Percentiles rank a stretch among this genome's conserved stretches.
These are phyloP conservation scores for Harmothoe impar DNA, from an alignment of 2,888 invertebrate species.

Conservation along the genomic window DNA sequence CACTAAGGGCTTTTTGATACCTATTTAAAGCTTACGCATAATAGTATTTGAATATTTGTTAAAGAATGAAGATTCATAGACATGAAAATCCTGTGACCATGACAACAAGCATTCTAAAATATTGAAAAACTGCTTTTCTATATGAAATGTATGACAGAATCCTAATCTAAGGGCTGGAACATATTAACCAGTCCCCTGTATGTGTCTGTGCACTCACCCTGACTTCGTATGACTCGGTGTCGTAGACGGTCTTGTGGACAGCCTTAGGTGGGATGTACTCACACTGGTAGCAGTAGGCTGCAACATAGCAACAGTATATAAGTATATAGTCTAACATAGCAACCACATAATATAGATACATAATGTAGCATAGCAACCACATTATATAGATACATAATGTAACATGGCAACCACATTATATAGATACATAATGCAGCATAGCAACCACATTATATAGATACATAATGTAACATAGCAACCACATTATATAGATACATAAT, in stretches of 20 bases:
- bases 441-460: background rate
- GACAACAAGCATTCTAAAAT: too few species aligned
- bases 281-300: constrained; percentile 54
- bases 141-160: too few species aligned
- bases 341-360: background rate
- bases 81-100: too few species aligned
- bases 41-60: too few species aligned
- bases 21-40: too few species aligned
- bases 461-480: too few species aligned
- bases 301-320: background rate
- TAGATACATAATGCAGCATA: background rate
- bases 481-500: too few species aligned
- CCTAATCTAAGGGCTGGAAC: too few species aligned
- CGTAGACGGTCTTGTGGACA: constrained; percentile 31
- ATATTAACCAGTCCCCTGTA: too few species aligned
- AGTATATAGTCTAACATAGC: background rate
- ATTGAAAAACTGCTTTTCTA: too few species aligned
- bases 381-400: background rate
- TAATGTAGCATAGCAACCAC: background rate
- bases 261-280: constrained; percentile 12
- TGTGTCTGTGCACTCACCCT: background rate
- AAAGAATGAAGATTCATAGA: too few species aligned
- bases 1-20: too few species aligned
- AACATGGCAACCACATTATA: background rate
- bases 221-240: constrained; percentile 23